These are phyloP conservation scores for Drosophila pachea DNA, from an alignment of 1,140 invertebrate genomes.

Conservation along the genomic window DNA sequence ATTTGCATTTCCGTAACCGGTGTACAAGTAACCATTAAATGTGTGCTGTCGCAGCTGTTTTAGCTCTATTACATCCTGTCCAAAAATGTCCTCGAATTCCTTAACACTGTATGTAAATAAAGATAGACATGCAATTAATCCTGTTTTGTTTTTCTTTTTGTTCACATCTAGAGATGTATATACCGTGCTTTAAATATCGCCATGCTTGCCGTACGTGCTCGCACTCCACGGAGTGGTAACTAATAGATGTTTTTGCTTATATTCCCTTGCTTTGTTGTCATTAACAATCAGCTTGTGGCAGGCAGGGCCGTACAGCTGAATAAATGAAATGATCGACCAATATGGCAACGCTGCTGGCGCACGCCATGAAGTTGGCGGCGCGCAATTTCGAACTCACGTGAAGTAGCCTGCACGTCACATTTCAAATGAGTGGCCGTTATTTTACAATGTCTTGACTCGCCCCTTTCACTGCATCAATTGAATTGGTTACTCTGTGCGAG, in stretches of 20 bases:
- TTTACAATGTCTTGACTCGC: constrained; percentile 10
- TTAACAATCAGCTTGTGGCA: constrained; percentile 14
- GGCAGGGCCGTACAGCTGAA: constrained; percentile 28
- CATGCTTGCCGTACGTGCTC: constrained; percentile 50
- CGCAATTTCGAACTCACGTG: constrained; percentile 8
- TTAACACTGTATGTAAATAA: constrained; percentile 83
- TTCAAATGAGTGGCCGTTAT: constrained; percentile 13
- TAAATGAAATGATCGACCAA: neutral
- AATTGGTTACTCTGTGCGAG: constrained; percentile 6
- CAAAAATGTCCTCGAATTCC: constrained; percentile 85
- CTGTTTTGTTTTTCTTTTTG: constrained; percentile 2
- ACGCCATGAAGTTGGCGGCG: constrained; percentile 28
- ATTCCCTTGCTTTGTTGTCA: constrained; percentile 37
- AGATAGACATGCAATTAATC: constrained; percentile 1
- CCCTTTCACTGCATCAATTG: constrained; percentile 30
- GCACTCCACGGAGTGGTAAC: constrained; percentile 26
- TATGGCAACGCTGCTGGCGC: constrained; percentile 25
- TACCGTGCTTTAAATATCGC: constrained; percentile 76
- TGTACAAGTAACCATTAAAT: constrained; percentile 84
- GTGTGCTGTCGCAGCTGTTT: constrained; percentile 83
- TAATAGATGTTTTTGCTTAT: neutral
- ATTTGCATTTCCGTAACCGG: neutral
- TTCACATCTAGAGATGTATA: constrained; percentile 4
- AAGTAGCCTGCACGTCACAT: constrained; percentile 18
- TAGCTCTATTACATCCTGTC: constrained; percentile 85